A percentile compares a stretch with the other conserved stretches of the same genome.
phyloP scores from a whole-genome alignment of 2,888 invertebrate species.

The Meiosimyza platycephala region DNA sequence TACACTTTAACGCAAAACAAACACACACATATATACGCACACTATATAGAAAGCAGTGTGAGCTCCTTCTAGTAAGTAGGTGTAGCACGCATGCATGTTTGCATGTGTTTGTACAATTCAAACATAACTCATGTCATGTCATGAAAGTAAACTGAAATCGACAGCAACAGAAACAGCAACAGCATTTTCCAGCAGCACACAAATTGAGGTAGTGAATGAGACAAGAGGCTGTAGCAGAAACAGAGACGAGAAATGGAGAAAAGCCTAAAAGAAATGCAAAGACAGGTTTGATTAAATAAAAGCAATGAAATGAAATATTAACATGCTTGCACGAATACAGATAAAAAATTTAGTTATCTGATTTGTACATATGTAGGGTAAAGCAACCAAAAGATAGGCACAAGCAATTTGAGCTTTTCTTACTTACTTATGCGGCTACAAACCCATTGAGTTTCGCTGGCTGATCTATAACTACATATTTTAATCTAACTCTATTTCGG shows the following conservation, averaged over 20 bases:
- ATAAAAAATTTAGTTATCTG: not conserved
- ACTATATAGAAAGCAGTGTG: not conserved
- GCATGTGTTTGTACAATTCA: not conserved
- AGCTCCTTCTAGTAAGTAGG: not conserved
- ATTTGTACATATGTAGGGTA: not conserved
- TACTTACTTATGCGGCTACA: too few species aligned
- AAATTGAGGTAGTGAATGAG: not conserved
- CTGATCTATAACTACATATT: too few species aligned
- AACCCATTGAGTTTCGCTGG: too few species aligned
- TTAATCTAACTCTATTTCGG: too few species aligned
- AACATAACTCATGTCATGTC: not conserved
- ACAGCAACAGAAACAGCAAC: not conserved
- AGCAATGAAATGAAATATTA: conserved; percentile 28
- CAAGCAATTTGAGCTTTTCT: too few species aligned
- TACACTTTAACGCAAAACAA: conserved; percentile 10
- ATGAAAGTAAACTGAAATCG: not conserved
- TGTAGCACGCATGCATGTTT: not conserved
- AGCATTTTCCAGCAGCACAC: conserved; percentile 6
- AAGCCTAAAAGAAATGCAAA: too few species aligned
- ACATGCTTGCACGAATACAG: conserved; percentile 8
- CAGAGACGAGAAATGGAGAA: too few species aligned
- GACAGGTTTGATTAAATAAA: conserved; percentile 27
- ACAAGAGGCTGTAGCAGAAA: too few species aligned
- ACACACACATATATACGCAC: not conserved
- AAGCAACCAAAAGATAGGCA: not conserved